Evolutionary conservation across 2,888 invertebrate species (phyloP).

Genomic region (Diarsia rubi): DNA sequence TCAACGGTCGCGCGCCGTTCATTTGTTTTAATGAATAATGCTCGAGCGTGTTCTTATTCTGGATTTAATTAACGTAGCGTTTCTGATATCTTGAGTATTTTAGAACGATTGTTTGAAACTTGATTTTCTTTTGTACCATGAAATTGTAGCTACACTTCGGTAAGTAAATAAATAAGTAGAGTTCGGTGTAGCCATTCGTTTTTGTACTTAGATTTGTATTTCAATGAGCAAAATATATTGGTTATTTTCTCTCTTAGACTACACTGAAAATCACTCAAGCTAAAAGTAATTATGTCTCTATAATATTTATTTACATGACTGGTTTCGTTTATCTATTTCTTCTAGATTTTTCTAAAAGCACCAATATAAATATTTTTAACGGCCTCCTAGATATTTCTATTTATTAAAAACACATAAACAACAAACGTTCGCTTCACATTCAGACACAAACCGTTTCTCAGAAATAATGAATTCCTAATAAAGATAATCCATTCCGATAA

Average conservation of each 20-base stretch:
- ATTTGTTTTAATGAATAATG: slow-evolving; percentile 62
- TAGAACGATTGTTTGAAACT: slow-evolving; percentile 19
- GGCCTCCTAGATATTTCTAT: slow-evolving; percentile 8
- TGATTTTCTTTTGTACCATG: slow-evolving; percentile 1
- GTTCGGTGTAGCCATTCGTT: background rate
- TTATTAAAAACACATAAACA: slow-evolving; percentile 45
- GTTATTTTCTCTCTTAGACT: slow-evolving; percentile 18
- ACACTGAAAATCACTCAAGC: slow-evolving; percentile 10
- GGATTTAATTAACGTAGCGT: slow-evolving; percentile 53
- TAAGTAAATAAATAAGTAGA: slow-evolving; percentile 1
- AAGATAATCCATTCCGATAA: slow-evolving; percentile 60
- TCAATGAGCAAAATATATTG: slow-evolving; percentile 26
- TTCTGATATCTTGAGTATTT: slow-evolving; percentile 26
- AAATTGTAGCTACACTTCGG: background rate
- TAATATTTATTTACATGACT: slow-evolving; percentile 15
- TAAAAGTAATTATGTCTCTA: slow-evolving; percentile 5
- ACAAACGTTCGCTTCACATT: slow-evolving; percentile 44
- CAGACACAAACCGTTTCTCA: slow-evolving; percentile 43
- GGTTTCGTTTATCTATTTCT: slow-evolving; percentile 13
- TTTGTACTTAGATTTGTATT: slow-evolving; percentile 7
- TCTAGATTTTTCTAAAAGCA: background rate
- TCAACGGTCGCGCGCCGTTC: slow-evolving; percentile 53
- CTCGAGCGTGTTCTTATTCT: slow-evolving; percentile 30
- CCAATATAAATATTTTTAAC: background rate
- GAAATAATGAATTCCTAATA: slow-evolving; percentile 58